Evolutionary conservation across 1,140 invertebrate genomes (phyloP), one percentile per base, ranked within the genome.

Genomic region (Tetragonula clypearis): DNA sequence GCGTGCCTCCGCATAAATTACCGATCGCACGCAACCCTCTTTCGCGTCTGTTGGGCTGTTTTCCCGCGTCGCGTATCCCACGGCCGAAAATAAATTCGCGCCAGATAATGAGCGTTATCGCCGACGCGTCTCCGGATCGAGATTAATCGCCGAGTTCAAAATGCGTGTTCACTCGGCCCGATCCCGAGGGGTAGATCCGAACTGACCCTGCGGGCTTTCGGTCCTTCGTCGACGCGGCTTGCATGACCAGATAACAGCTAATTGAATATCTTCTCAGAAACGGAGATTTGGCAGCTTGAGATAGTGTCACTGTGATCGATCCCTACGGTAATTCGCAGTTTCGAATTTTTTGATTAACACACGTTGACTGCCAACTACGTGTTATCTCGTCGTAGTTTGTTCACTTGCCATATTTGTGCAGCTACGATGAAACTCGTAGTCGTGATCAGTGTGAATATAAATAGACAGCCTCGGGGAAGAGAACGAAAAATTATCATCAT

Each of bases 71-170:
- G 68, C 65, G 41, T 49, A 41, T 3, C 8, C 75, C 23, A 41
- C 14, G n/a, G n/a, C 14, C 77, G 79, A 84, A 81, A 88, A 89
- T 89, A 89, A 89, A 89, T 89, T 89, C 81, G 81, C 41, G 55
- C 71, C 66, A 89, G 87, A 89, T 89, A 89, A 88, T 86, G 76
- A 65, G 41, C 77, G 72, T 89, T 88, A 89, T 89, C 79, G 87
- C 41, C 30, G 71, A 68, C 68, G 19, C 49, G 53, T 84, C 41
- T 6, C 49, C 49, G 60, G 41, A 26, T 53, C 68, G 35, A 81
- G 82, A 86, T 89, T 91, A 90, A 90, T 88, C 89, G 86, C n/a
- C 55, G 86, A 90, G 86, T 89, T 89, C 84, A 79, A 85, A 30
- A 77, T 72, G 78, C 58, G 68, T 30, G 30, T 26, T 73, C 55